Evolutionary conservation across 2,113 vertebrate genomes (phyloP), one percentile per base, ranked within the genome.

Genomic region (Hydrolagus affinis): DNA sequence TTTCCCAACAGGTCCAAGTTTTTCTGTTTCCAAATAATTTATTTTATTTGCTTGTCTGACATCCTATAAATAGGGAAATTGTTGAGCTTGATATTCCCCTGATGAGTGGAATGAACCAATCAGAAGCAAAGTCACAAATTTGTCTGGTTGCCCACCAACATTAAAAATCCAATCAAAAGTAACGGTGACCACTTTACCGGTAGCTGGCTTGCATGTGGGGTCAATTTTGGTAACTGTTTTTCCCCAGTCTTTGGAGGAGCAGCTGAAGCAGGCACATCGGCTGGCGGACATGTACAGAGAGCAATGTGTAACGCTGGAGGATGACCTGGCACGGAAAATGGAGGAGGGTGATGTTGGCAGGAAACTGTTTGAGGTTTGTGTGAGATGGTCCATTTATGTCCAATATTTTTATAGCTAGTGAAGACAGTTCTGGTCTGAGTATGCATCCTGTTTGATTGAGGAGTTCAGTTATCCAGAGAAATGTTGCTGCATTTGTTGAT

Each of bases 271-370:
- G 90, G 94, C 96, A 9, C 94, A 95, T 57, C 91, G 56, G 21
- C 88, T 98, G 60, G 95, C 97, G 0, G 92, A 90, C 89, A 98
- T 98, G 98, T 99, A 96, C 89, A 93, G 96, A 85, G 94, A 96
- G 85, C 98, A 99, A 91, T 98, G 97, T 76, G 89, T 98, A 69
- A 88, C 91, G 60, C 85, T 99, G 86, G 98, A 99, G 90, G 93
- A 95, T 4, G 94, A 98, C n/a, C 89, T 99, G 87, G 91, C 95
- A 12, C 95, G 91, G 86, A 94, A 95, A 87, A 93, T 93, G 87
- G 98, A 99, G 87, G 94, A 96, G 87, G 94, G 95, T 12, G 95
- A 95, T 66, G 92, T 90, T 59, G 94, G 94, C 86, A 92, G 91
- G 88, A 95, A 97, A 86, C 94, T 99, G 87, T 98, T 97, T 70